A percentile compares a stretch with the other conserved stretches of the same genome.
Evolutionary conservation across 35 echinoderm and acorn worm genomes (phyloP).

Genomic region (Heliocidaris tuberculata): DNA sequence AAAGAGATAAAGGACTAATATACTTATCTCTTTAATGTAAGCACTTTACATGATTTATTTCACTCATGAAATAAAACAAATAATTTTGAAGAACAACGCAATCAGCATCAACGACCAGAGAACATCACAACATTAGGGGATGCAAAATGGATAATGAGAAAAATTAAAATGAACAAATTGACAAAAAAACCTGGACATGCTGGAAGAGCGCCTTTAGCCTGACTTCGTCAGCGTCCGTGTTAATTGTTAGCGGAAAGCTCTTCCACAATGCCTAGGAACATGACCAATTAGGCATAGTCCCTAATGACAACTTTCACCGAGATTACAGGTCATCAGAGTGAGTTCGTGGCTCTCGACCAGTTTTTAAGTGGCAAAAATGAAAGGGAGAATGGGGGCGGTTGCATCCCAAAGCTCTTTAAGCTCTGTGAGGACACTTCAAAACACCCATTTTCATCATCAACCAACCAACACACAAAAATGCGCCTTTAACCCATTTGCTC

Average conservation of each 20-base stretch:
- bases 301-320: not conserved
- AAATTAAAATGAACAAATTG: not conserved
- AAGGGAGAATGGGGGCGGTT: not conserved
- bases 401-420: not conserved
- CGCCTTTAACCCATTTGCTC: not conserved
- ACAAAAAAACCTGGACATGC: not conserved
- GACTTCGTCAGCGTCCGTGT: not conserved
- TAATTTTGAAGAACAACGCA: too few species aligned
- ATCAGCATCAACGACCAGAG: too few species aligned
- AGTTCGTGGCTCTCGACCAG: not conserved
- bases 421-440: not conserved
- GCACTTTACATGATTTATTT: too few species aligned
- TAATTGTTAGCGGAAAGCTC: not conserved
- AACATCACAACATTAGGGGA: too few species aligned
- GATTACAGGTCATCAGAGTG: not conserved
- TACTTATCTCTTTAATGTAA: too few species aligned
- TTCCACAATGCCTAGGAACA: not conserved
- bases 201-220: not conserved
- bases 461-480: not conserved
- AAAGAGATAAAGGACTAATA: too few species aligned
- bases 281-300: not conserved
- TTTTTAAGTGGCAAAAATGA: not conserved
- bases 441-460: not conserved
- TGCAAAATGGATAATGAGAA: too few species aligned
- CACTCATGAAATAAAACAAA: too few species aligned